Conservation (phyloP, 2,797 vertebrate genomes). For the Acanthornis magna region DNA sequence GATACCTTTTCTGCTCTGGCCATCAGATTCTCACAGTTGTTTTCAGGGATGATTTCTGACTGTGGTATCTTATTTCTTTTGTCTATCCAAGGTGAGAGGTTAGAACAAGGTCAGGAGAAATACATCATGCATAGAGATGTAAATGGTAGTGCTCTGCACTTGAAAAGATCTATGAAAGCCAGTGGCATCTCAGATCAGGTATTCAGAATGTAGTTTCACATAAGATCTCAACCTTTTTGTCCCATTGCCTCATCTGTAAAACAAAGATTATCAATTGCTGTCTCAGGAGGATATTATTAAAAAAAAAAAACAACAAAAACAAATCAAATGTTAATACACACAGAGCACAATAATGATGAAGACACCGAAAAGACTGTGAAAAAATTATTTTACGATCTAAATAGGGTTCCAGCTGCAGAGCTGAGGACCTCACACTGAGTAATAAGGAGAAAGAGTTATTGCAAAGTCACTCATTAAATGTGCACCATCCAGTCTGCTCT, state of each 20-base stretch:
- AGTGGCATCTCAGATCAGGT: neutral
- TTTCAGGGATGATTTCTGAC: neutral
- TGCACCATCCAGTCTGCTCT: neutral
- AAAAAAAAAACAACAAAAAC: too few relatives aligned
- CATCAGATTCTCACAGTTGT: neutral
- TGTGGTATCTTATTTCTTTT: neutral
- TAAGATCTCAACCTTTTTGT: neutral
- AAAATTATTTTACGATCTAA: neutral
- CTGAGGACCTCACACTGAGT: conserved; percentile 24
- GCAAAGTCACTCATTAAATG: conserved; percentile 7
- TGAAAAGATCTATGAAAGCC: neutral
- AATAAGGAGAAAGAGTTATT: neutral
- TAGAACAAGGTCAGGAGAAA: neutral
- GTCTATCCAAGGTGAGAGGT: neutral
- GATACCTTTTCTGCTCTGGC: neutral
- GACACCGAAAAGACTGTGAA: neutral
- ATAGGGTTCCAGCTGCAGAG: neutral
- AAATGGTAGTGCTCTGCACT: neutral
- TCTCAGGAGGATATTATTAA: neutral
- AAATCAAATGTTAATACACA: neutral
- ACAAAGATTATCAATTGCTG: neutral
- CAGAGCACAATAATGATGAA: neutral
- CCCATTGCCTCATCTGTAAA: neutral
- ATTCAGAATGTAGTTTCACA: neutral
- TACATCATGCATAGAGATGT: neutral